Conservation (phyloP, 2,797 vertebrate species). For the Epinephelus malabaricus region DNA sequence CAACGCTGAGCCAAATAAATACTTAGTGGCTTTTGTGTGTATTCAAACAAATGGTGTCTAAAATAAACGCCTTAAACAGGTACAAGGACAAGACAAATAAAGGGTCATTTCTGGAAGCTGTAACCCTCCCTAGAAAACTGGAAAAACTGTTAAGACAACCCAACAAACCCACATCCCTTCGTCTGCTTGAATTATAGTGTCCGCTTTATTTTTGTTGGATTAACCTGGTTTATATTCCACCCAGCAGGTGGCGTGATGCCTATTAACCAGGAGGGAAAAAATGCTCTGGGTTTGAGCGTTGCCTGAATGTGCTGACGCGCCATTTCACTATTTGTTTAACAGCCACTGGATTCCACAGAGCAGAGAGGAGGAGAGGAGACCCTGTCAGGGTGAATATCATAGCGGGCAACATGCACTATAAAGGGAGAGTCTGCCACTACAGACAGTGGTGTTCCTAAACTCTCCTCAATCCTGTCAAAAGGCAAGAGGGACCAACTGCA, state of each 20-base stretch:
- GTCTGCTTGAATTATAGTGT: conserved; percentile 11
- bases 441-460: conserved; percentile 37
- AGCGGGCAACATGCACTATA: conserved; percentile 41
- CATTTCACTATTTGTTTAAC: conserved; percentile 84
- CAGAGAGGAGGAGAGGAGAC: conserved; percentile 71
- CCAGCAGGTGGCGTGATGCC: conserved; percentile 79
- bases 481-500: conserved; percentile 6
- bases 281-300: conserved; percentile 64
- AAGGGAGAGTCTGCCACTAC: conserved; percentile 35
- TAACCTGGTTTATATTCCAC: conserved; percentile 59
- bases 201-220: conserved; percentile 41
- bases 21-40: background rate
- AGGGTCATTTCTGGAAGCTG: background rate
- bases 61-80: background rate
- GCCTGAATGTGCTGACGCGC: conserved; percentile 84
- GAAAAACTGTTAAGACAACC: conserved; percentile 14
- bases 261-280: conserved; percentile 34
- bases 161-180: conserved; percentile 25
- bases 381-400: conserved; percentile 67
- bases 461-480: conserved; percentile 43
- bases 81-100: background rate
- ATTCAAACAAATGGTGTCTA: background rate
- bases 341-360: conserved; percentile 83
- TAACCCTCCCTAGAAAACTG: conserved; percentile 4
- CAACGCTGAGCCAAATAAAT: background rate